Base-by-base conservation (phyloP, 2,888 invertebrate genomes). In the Baccha elongata region DNA sequence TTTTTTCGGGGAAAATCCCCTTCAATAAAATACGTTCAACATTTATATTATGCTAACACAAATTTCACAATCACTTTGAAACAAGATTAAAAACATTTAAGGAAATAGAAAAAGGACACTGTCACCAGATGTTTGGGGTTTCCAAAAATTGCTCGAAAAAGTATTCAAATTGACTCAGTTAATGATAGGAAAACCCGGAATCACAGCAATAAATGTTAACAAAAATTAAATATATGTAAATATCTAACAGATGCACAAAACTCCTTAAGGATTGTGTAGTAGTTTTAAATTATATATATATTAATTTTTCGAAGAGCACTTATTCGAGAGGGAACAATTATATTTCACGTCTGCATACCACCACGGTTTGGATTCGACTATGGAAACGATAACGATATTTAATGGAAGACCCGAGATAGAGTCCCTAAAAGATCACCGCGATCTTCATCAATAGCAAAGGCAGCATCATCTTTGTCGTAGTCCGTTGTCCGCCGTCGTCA, bases 321-420 rank as follows among this genome's bases (percentile, higher is more conserved):
- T 65, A 52, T 67, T 67, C 40, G 26, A 60, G 52, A 75, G 76
- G 76, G 65, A 76, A 44, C n/a, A 29, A 15, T 84, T 85, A 86
- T 87, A 84, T 86, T 87, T 86, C 86, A 89, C 90, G 90, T 90
- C 90, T 89, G 88, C 88, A 89, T 89, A 86, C 88, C 88, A 89
- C 87, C 88, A 88, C 90, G 89, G 87, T 88, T 87, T 88, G 88
- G 87, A 88, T 88, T 87, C 87, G 88, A 90, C 91, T 90, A 90
- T 83, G 78, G 83, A 83, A 68, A 78, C 83, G 83, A 81, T 79
- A 85, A 84, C 83, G 83, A 79, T 80, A 81, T 84, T 76, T 55
- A 81, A 75, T 85, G 75, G 58, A 85, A 85, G 85, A 84, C 53
- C 76, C 85, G 85, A 75, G 78, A 80, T 78, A 84, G 78, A 84